A percentile compares a stretch with the other conserved stretches of the same genome.
phyloP scores from a whole-genome alignment of 1,140 invertebrate species.

The Cydia fagiglandana region DNA sequence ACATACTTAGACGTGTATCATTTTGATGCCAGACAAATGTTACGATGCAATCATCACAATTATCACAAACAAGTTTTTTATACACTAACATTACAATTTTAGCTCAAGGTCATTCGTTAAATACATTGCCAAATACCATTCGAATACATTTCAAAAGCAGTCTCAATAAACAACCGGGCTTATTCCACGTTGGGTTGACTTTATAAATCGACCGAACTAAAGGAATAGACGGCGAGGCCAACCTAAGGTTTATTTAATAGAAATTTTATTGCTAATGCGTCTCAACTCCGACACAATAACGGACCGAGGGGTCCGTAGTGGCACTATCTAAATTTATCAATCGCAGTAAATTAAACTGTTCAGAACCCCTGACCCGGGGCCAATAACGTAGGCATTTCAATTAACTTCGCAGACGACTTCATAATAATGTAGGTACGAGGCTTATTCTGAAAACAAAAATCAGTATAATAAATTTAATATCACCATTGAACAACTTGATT shows the following conservation, averaged over 20 bases:
- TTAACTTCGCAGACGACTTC: slow-evolving; percentile 38
- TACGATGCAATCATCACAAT: not conserved
- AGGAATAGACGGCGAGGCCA: slow-evolving; percentile 2
- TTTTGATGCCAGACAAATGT: not conserved
- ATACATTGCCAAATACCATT: not conserved
- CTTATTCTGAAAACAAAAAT: not conserved
- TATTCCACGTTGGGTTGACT: not conserved
- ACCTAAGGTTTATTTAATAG: slow-evolving; percentile 30
- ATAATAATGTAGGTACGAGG: slow-evolving; percentile 22
- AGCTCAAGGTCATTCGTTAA: not conserved
- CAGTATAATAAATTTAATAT: not conserved
- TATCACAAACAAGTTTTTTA: slow-evolving; percentile 2
- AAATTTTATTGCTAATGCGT: slow-evolving; percentile 31
- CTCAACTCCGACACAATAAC: slow-evolving; percentile 24
- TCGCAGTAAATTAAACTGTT: slow-evolving; percentile 49
- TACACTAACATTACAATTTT: not conserved
- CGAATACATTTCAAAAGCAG: not conserved
- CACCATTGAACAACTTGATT: too few species aligned
- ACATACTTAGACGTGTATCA: not conserved
- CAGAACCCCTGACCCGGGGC: slow-evolving; percentile 45
- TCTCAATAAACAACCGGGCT: not conserved
- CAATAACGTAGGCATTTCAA: slow-evolving; percentile 56
- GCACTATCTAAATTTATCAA: slow-evolving; percentile 53
- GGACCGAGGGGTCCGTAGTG: slow-evolving; percentile 42
- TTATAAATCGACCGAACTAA: slow-evolving; percentile 15